Evolutionary conservation across 2,888 invertebrate species (phyloP).

Genomic region (Clanis bilineata): DNA sequence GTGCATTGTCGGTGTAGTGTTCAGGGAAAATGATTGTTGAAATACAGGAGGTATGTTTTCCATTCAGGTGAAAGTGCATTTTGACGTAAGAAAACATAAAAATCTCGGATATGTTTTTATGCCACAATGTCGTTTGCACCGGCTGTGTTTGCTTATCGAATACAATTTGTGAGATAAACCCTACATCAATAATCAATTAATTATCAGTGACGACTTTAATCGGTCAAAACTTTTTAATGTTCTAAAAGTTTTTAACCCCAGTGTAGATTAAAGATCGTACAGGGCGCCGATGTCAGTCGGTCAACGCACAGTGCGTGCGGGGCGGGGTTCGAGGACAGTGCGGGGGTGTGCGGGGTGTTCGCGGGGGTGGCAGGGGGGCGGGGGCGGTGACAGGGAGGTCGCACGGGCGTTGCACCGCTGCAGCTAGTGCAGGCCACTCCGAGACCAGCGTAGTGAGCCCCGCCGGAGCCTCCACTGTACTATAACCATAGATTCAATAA

Average conservation of each 20-base stretch:
- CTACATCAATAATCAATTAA: background rate
- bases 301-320: constrained; percentile 79
- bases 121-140: background rate
- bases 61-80: constrained; percentile 18
- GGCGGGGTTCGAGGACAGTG: constrained; percentile 41
- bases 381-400: constrained; percentile 37
- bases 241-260: constrained; percentile 49
- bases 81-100: background rate
- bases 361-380: constrained; percentile 37
- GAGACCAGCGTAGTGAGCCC: constrained; percentile 57
- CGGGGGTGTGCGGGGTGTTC: constrained; percentile 27
- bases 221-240: constrained; percentile 33
- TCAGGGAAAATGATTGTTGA: constrained; percentile 70
- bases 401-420: constrained; percentile 74
- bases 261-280: constrained; percentile 78
- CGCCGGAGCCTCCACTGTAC: constrained; percentile 19
- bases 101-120: background rate
- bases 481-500: background rate
- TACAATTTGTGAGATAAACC: background rate
- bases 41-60: constrained; percentile 69
- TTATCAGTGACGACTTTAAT: background rate
- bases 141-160: background rate
- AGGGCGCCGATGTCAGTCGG: constrained; percentile 76
- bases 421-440: constrained; percentile 67
- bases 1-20: constrained; percentile 26